Base-by-base conservation (phyloP, 2,888 invertebrate genomes). In the Scaptomyza reducta region DNA sequence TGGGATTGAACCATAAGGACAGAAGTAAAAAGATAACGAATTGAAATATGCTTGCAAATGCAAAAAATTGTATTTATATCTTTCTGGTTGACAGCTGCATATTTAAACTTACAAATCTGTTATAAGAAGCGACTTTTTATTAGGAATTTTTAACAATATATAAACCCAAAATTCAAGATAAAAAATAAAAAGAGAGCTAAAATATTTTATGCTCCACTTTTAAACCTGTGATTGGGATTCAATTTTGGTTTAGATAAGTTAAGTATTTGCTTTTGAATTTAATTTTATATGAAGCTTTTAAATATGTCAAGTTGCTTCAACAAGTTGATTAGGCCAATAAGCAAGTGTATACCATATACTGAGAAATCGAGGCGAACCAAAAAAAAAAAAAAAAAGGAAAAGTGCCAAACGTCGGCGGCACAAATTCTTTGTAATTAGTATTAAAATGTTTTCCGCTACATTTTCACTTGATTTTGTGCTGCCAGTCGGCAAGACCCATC, bases 361-460 rank as follows among this genome's bases (percentile, higher is more conserved):
- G 41, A 33, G 53, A 50, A 50, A 50, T 38, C 38, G 22, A 50
- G 50, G 49, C 27, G 22, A 29, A 29, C 27, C n/a, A 29, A 25
- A 27, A 16, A 31, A 31, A 10, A 0, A 25, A 64, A 62, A 53
- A 44, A 72, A 79, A 76, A 78, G 67, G 14, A 77, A 80, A 80
- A 87, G 78, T 85, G 80, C 45, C 71, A 59, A 72, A 65, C 70
- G 80, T 59, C 76, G 82, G 75, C 88, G 87, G 85, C 82, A 82
- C 79, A 82, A 80, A 88, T 87, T 88, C 87, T 87, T 87, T 88
- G 88, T 87, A 88, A 88, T 88, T 82, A 88, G 87, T 87, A 82
- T 79, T 82, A 84, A 84, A 87, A 88, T 82, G 79, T 81, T 88
- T 87, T 84, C 84, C 84, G 87, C 87, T 81, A 84, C 87, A 85